These are phyloP conservation scores for Eristalinus aeneus DNA, from an alignment of 2,888 invertebrate species.

Conservation along the genomic window DNA sequence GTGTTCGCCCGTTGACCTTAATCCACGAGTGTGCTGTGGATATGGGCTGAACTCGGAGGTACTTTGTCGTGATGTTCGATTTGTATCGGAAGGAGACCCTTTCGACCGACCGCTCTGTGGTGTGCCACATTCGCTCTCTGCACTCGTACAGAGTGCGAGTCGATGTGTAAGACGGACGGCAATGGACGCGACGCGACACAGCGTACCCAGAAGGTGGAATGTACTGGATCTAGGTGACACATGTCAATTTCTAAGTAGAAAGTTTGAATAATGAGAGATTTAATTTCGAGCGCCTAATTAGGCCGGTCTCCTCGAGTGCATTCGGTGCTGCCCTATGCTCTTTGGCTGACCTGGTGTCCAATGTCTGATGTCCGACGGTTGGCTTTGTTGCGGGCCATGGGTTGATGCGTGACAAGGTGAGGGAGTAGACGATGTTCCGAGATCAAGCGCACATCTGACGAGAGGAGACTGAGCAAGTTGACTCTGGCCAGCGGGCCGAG, in stretches of 20 bases:
- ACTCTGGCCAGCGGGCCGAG: neutral
- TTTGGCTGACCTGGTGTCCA: neutral
- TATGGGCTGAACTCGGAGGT: slow-evolving; percentile 50
- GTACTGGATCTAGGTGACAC: slow-evolving; percentile 63
- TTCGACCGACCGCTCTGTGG: slow-evolving; percentile 54
- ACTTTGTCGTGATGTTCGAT: slow-evolving; percentile 69
- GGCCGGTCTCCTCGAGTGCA: slow-evolving; percentile 10
- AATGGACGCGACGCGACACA: neutral
- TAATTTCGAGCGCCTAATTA: slow-evolving; percentile 64
- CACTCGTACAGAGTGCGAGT: slow-evolving; percentile 9
- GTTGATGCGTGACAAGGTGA: neutral
- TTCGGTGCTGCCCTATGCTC: neutral
- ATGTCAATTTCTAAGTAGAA: slow-evolving; percentile 70
- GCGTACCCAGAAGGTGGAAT: slow-evolving; percentile 47
- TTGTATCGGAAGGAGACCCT: slow-evolving; percentile 69
- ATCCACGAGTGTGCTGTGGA: slow-evolving; percentile 50
- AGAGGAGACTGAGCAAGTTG: neutral
- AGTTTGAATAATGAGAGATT: slow-evolving; percentile 67
- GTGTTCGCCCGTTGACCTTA: slow-evolving; percentile 71
- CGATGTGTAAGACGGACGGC: slow-evolving; percentile 17
- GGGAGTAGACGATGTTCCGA: neutral
- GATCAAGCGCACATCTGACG: neutral
- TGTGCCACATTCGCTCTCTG: slow-evolving; percentile 51
- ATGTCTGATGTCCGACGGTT: neutral
- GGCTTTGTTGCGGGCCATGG: neutral